These are phyloP conservation scores for Callipepla californica DNA, from an alignment of 2,113 vertebrate species.

Conservation along the genomic window DNA sequence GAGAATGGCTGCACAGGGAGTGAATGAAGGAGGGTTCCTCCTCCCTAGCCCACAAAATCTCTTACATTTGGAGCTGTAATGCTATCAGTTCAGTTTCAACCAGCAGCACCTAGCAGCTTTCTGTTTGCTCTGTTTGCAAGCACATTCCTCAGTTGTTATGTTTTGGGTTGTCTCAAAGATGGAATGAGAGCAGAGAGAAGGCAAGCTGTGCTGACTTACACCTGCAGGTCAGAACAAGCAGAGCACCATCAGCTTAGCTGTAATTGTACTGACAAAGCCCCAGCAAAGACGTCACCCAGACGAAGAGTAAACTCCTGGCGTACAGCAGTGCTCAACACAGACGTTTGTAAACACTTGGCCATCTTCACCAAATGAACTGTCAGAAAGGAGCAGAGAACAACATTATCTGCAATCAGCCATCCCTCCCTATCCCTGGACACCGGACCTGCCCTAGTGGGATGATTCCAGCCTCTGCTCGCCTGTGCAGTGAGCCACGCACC, in stretches of 20 bases:
- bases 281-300: background rate
- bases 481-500: background rate
- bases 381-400: background rate
- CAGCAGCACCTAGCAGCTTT: background rate
- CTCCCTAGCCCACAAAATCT: background rate
- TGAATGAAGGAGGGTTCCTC: rapidly evolving
- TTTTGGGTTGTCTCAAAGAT: background rate
- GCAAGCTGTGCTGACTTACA: background rate
- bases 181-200: background rate
- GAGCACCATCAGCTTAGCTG: background rate
- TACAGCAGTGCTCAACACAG: background rate
- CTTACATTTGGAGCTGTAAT: background rate
- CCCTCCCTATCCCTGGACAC: conserved; percentile 47
- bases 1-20: background rate
- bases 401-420: background rate
- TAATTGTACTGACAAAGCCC: background rate
- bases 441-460: background rate
- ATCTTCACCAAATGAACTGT: background rate
- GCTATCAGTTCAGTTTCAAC: background rate
- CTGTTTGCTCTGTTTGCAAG: background rate
- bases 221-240: background rate
- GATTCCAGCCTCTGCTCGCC: background rate
- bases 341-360: background rate
- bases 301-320: background rate
- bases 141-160: background rate